Conservation (phyloP, 2,888 invertebrate species). For the Empis stercorea region DNA sequence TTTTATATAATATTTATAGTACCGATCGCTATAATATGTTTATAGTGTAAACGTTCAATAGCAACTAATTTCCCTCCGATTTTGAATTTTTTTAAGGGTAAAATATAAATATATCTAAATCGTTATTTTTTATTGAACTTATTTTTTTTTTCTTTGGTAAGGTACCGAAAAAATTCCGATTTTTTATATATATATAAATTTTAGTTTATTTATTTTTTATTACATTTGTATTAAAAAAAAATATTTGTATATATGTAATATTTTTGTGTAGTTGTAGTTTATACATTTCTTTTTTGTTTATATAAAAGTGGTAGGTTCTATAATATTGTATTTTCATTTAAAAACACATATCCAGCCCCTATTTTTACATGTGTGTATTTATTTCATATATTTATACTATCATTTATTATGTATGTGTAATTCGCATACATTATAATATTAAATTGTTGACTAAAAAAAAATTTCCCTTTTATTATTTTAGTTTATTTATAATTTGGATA, state of each 20-base stretch:
- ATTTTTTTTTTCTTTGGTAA: constrained; percentile 10
- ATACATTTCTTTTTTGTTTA: constrained; percentile 7
- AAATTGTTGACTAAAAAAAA: too few relatives aligned
- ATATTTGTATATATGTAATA: constrained; percentile 15
- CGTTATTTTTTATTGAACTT: neutral
- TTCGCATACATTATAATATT: too few relatives aligned
- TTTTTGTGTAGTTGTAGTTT: constrained; percentile 4
- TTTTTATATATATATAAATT: too few relatives aligned
- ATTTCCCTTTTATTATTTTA: too few relatives aligned
- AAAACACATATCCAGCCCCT: neutral
- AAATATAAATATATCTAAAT: too few relatives aligned
- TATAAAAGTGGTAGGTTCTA: constrained; percentile 10
- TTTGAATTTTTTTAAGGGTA: neutral
- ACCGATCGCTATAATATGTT: neutral
- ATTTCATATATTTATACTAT: too few relatives aligned
- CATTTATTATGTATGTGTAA: too few relatives aligned
- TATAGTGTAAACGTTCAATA: constrained; percentile 15
- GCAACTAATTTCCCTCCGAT: constrained; percentile 18
- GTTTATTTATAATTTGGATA: too few relatives aligned
- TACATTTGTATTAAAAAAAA: too few relatives aligned
- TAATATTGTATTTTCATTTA: constrained; percentile 10
- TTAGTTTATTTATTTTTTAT: neutral
- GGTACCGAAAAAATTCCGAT: too few relatives aligned
- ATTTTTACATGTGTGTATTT: too few relatives aligned
- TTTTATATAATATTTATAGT: neutral